These are phyloP conservation scores for Bombus haemorrhoidalis DNA, from an alignment of 1,140 invertebrate genomes.

Conservation along the genomic window DNA sequence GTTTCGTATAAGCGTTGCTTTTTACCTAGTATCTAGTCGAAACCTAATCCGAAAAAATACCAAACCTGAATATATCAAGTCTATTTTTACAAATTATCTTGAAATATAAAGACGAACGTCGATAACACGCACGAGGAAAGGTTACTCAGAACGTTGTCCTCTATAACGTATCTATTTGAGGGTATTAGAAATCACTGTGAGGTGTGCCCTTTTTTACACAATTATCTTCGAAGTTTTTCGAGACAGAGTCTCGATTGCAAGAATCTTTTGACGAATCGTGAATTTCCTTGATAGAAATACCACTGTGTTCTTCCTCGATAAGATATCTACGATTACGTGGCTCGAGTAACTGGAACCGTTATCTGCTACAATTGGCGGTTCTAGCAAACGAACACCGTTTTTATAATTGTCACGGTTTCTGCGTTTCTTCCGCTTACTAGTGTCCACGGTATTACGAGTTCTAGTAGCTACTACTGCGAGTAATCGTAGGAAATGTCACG, in stretches of 20 bases:
- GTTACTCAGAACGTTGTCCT: too few species aligned
- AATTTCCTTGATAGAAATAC: neutral
- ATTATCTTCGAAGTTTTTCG: neutral
- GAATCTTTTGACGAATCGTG: neutral
- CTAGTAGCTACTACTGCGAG: neutral
- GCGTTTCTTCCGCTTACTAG: neutral
- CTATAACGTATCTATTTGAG: too few species aligned
- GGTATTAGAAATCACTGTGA: too few species aligned
- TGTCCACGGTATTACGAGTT: neutral
- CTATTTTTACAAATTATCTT: too few species aligned
- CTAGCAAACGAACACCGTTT: neutral
- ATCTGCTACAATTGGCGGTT: neutral
- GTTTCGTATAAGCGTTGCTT: too few species aligned
- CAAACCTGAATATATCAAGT: too few species aligned
- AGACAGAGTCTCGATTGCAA: neutral
- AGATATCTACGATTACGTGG: neutral
- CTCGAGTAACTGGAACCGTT: neutral
- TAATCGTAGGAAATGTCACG: neutral
- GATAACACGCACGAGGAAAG: fast-evolving
- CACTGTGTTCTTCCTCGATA: neutral
- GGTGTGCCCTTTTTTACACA: too few species aligned
- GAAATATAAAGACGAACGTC: too few species aligned
- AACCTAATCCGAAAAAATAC: too few species aligned
- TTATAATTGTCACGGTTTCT: neutral
- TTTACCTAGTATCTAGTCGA: too few species aligned